Evolutionary conservation across 2,888 invertebrate species (phyloP), one percentile per base, ranked within the genome.

Genomic region (Mythimna lalbum): DNA sequence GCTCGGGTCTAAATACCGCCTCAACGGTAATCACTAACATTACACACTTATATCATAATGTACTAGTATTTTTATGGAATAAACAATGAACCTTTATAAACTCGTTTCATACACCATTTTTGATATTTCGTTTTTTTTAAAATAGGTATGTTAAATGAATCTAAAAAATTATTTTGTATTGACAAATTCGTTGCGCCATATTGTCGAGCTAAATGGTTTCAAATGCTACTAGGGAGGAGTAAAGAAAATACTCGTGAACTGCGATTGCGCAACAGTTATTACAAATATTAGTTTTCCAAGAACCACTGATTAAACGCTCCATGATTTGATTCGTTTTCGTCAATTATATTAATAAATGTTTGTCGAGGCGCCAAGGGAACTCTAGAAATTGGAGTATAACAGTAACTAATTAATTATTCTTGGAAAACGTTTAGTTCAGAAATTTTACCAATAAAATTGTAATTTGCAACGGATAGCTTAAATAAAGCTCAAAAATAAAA

Each of bases 361-460:
- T 50, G 36, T 43, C 12, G 21, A 49, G 33, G 21, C 56, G 39
- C 61, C 50, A 52, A 62, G 39, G 49, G 63, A 71, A 63, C 69
- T 43, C 60, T 81, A 69, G 68, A 59, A 75, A 66, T 69, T 63
- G 36, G 65, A 78, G 67, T 78, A 64, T 69, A 68, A 65, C 81
- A 74, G 76, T 59, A 64, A 65, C 80, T 60, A 70, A 77, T 79
- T 73, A 74, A 74, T 77, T 73, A 61, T 74, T 74, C 72, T 63
- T 77, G 43, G 50, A 33, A 65, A 79, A 76, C 72, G 73, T 69
- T 73, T 72, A 53, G 68, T 63, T 60, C 27, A 61, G 50, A 68
- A 71, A 67, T 67, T 23, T 67, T 33, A 64, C 43, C 27, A 77
- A 61, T 77, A 43, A 69, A 79, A 69, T 63, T 64, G 10, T 80